Conservation (phyloP, 2,797 vertebrate genomes). For the Trichosurus vulpecula region DNA sequence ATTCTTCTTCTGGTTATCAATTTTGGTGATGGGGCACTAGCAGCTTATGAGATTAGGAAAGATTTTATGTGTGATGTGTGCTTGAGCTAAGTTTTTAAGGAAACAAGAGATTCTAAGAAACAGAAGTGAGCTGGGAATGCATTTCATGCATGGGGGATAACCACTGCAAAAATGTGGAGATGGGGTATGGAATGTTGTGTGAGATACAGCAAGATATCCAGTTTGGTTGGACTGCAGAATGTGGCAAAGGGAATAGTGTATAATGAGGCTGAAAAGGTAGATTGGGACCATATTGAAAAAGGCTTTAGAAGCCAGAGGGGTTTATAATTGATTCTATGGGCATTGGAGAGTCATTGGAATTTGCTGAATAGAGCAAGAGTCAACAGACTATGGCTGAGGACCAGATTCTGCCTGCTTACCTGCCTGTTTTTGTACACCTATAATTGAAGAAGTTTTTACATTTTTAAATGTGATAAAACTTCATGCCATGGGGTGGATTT, state of each 20-base stretch:
- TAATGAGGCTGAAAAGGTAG: background rate
- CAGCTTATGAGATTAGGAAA: background rate
- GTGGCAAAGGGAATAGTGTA: background rate
- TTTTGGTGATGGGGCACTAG: background rate
- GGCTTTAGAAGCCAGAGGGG: background rate
- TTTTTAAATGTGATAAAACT: background rate
- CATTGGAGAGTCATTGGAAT: background rate
- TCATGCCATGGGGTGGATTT: background rate
- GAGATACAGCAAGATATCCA: background rate
- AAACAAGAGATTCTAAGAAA: background rate
- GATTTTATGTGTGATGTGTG: background rate
- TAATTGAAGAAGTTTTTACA: background rate
- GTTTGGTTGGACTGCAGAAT: background rate
- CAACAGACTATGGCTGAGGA: background rate
- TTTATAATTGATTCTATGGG: background rate
- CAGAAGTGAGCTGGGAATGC: background rate
- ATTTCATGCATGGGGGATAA: background rate
- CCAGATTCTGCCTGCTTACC: background rate
- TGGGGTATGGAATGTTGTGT: background rate
- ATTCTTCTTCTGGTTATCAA: background rate
- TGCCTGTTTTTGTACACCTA: background rate
- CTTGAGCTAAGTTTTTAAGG: background rate
- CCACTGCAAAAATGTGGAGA: background rate
- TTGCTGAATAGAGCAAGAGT: background rate
- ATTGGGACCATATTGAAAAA: background rate